Evolutionary conservation across 2,888 invertebrate species (phyloP).

Genomic region (Tridacna gigas): DNA sequence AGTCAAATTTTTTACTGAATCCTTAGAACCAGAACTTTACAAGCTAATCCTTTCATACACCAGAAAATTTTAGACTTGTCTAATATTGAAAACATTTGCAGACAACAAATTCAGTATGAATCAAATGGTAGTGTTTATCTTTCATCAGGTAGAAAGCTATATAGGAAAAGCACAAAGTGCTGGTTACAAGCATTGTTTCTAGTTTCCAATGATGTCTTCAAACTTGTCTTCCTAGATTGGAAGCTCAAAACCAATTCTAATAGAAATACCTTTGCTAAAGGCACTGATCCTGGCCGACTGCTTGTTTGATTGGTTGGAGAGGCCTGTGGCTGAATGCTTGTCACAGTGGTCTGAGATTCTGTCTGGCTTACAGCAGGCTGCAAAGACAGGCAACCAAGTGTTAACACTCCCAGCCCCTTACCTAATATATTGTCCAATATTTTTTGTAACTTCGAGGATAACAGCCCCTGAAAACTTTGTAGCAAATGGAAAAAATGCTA

Average conservation of each 20-base stretch:
- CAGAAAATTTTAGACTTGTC: too few species aligned
- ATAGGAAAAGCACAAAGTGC: neutral
- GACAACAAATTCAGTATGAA: too few species aligned
- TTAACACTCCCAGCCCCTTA: neutral
- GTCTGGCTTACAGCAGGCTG: conserved; percentile 10
- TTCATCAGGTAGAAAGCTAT: neutral
- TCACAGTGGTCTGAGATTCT: conserved; percentile 6
- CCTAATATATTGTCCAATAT: neutral
- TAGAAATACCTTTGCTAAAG: conserved; percentile 11
- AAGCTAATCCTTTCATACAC: too few species aligned
- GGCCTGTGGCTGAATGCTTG: neutral
- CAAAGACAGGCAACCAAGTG: neutral
- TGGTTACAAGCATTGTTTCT: neutral
- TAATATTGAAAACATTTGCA: too few species aligned
- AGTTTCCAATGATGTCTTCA: neutral
- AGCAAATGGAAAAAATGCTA: too few species aligned
- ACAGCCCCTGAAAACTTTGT: too few species aligned
- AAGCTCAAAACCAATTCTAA: too few species aligned
- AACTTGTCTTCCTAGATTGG: too few species aligned
- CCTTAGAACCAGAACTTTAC: too few species aligned
- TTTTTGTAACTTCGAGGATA: too few species aligned
- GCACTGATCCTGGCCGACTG: neutral
- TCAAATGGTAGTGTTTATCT: too few species aligned
- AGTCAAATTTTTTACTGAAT: too few species aligned
- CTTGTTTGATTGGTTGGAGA: neutral